Evolutionary conservation across 2,113 vertebrate species (phyloP), one percentile per base, ranked within the genome.

Genomic region (Rhipidura dahli): DNA sequence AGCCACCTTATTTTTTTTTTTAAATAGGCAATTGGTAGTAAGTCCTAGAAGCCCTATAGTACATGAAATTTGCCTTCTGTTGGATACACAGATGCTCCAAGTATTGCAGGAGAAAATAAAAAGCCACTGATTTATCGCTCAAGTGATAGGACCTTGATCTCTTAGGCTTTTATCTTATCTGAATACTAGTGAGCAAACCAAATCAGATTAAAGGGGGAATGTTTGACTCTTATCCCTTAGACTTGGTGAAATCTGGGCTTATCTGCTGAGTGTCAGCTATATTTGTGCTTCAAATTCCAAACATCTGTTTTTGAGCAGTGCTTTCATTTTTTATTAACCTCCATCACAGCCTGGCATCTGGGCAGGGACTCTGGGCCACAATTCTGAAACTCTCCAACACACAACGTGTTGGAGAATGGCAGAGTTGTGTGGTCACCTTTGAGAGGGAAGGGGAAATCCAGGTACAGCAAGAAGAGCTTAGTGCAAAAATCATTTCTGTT

Each of bases 191-290:
- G 83, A 97, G 78, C 50, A 88, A 87, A 95, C 53, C 66, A 96
- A 95, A 96, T 96, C 95, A 94, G 96, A 97, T 97, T 97, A 97
- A 91, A 95, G 85, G 91, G 95, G 54, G 40, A 95, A 94, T 77
- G 59, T 94, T 90, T 79, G 49, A 33, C 70, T 91, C 54, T 95
- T 80, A 91, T 94, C 87, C 71, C 49, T 82, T 15, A 77, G 76
- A 91, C 71, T 93, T 96, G 88, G 64, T 69, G 75, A 96, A 96
- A 97, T 96, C 95, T 89, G 81, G 78, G 30, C 13, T 98, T 97
- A 97, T 94, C 96, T 87, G 60, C 84, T 21, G 11, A 76, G 77
- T 90, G 63, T 61, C 93, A 87, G 84, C 77, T 96, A 81, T 70
- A 90, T 82, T 71, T 96, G 87, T 93, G 77, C 84, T 92, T 84